phyloP scores from a whole-genome alignment of 1,140 invertebrate genomes.

The Alviniconcha marisindica region DNA sequence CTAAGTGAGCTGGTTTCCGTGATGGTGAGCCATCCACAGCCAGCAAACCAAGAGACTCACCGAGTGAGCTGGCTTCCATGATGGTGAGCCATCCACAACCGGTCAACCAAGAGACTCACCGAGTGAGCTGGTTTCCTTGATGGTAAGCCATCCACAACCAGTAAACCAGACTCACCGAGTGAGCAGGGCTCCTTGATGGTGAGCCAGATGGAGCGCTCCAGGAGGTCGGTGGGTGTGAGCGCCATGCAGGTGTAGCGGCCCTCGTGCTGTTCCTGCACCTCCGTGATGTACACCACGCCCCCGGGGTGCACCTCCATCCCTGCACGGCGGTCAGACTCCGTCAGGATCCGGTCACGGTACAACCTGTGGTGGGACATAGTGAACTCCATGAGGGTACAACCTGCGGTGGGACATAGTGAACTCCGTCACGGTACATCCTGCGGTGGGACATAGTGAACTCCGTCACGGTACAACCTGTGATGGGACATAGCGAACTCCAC shows the following conservation, averaged over 20 bases:
- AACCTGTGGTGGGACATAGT: slow-evolving; percentile 37
- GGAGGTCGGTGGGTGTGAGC: slow-evolving; percentile 34
- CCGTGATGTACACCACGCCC: slow-evolving; percentile 51
- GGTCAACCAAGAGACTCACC: too few species aligned
- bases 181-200: slow-evolving; percentile 47
- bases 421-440: neutral
- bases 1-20: too few species aligned
- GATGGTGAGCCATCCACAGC: too few species aligned
- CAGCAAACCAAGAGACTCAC: too few species aligned
- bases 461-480: neutral
- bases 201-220: slow-evolving; percentile 50
- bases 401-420: too few species aligned
- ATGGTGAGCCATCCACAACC: too few species aligned
- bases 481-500: too few species aligned
- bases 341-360: slow-evolving; percentile 49
- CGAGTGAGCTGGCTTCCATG: too few species aligned
- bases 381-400: neutral
- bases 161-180: slow-evolving; percentile 36
- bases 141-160: too few species aligned
- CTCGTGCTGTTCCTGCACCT: slow-evolving; percentile 48
- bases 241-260: slow-evolving; percentile 57
- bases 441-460: too few species aligned
- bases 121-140: too few species aligned
- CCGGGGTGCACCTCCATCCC: slow-evolving; percentile 55
- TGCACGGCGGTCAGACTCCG: slow-evolving; percentile 34